These are phyloP conservation scores for Cydia strobilella DNA, from an alignment of 1,140 invertebrate genomes.

Conservation along the genomic window DNA sequence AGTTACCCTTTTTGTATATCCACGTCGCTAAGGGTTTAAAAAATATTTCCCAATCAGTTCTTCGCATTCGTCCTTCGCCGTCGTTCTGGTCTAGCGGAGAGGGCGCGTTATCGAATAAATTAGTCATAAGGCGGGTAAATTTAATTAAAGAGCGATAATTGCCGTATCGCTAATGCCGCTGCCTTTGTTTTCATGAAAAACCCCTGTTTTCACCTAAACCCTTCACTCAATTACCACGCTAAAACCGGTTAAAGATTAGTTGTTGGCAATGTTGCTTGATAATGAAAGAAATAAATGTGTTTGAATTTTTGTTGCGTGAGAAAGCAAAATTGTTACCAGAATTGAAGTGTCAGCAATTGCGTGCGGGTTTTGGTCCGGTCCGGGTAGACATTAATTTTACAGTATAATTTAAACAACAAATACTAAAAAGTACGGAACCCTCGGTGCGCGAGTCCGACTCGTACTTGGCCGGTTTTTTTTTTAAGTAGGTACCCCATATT, in stretches of 20 bases:
- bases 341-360: too few species aligned
- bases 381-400: too few species aligned
- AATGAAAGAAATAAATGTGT: neutral
- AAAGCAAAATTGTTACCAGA: too few species aligned
- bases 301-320: neutral
- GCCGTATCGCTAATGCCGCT: constrained; percentile 37
- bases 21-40: too few species aligned
- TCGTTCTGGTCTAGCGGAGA: constrained; percentile 32
- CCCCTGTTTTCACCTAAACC: constrained; percentile 9
- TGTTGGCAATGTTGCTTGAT: neutral
- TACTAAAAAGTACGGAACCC: too few species aligned
- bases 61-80: constrained; percentile 4
- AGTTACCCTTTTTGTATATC: too few species aligned
- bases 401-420: too few species aligned
- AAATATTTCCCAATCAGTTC: constrained; percentile 1
- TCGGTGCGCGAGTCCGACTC: too few species aligned
- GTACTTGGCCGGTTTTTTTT: too few species aligned
- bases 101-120: constrained; percentile 46
- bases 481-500: too few species aligned
- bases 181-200: constrained; percentile 28
- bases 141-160: constrained; percentile 49
- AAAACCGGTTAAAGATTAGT: neutral
- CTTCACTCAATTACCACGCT: constrained; percentile 26
- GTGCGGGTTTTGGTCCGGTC: too few species aligned
- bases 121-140: constrained; percentile 49